These are phyloP conservation scores for Dreissena rostriformis DNA, from an alignment of 1,140 invertebrate species.

Conservation along the genomic window DNA sequence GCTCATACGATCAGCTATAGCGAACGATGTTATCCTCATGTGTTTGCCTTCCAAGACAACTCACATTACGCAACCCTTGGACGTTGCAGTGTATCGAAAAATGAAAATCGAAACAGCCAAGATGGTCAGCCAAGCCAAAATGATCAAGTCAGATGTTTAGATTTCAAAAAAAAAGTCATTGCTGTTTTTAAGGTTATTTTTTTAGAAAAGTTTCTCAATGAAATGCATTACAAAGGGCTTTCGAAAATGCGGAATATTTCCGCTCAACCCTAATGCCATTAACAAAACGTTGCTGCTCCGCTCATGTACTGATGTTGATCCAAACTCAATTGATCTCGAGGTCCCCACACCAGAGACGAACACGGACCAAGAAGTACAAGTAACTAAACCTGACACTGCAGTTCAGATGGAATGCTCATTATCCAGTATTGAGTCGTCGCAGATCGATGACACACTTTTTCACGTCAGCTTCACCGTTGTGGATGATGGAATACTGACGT, in stretches of 20 bases:
- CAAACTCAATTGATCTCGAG: neutral
- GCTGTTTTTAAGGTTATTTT: conserved; percentile 34
- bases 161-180: conserved; percentile 43
- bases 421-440: neutral
- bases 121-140: conserved; percentile 38
- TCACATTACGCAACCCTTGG: conserved; percentile 30
- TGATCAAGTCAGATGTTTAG: conserved; percentile 46
- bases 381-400: too few species aligned
- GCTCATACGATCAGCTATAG: conserved; percentile 23
- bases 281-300: conserved; percentile 21
- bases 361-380: neutral
- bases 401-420: too few species aligned
- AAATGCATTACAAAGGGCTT: conserved; percentile 31
- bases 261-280: conserved; percentile 27
- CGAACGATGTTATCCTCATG: conserved; percentile 46
- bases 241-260: conserved; percentile 47
- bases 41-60: conserved; percentile 37
- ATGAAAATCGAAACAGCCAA: conserved; percentile 54
- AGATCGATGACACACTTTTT: neutral
- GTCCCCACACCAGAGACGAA: neutral
- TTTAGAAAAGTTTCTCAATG: conserved; percentile 46
- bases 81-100: conserved; percentile 47
- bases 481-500: conserved; percentile 19
- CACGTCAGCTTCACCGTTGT: conserved; percentile 11
- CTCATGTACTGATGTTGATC: conserved; percentile 24